Conservation (phyloP, 2,113 vertebrate genomes). For the Dromiciops gliroides region DNA sequence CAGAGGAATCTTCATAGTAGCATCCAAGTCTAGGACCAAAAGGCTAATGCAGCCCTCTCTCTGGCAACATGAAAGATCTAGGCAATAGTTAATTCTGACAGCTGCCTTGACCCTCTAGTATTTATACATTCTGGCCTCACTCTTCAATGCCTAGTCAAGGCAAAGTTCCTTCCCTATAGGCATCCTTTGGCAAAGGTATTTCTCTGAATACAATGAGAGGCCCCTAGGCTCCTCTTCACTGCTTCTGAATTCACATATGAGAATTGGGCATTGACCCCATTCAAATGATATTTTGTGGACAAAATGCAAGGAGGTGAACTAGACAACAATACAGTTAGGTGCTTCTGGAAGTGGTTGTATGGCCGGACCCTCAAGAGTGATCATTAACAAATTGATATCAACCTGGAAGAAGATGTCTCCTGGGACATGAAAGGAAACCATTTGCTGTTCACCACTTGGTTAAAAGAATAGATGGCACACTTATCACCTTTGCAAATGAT, state of each 20-base stretch:
- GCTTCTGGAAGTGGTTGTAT: no score
- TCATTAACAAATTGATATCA: no score
- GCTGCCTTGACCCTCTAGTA: not conserved
- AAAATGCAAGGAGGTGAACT: no score
- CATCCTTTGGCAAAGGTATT: not conserved
- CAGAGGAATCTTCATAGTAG: not conserved
- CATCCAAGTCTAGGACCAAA: not conserved
- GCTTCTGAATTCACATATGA: not conserved
- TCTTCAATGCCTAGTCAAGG: not conserved
- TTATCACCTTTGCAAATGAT: not conserved
- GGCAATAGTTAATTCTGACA: no score
- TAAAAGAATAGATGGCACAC: not conserved
- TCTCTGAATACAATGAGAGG: not conserved
- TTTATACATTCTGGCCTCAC: not conserved
- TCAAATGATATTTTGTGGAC: not conserved
- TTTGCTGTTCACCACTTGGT: not conserved
- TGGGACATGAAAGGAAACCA: not conserved
- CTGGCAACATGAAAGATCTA: not conserved
- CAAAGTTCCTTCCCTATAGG: not conserved
- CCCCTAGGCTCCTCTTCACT: not conserved
- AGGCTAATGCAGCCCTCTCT: not conserved
- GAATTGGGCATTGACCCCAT: no score
- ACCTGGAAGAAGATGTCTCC: not conserved
- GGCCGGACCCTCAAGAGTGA: no score
- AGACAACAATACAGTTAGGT: no score